phyloP scores from a whole-genome alignment of 2,888 invertebrate species.

The Stenolophus ochropezus region DNA sequence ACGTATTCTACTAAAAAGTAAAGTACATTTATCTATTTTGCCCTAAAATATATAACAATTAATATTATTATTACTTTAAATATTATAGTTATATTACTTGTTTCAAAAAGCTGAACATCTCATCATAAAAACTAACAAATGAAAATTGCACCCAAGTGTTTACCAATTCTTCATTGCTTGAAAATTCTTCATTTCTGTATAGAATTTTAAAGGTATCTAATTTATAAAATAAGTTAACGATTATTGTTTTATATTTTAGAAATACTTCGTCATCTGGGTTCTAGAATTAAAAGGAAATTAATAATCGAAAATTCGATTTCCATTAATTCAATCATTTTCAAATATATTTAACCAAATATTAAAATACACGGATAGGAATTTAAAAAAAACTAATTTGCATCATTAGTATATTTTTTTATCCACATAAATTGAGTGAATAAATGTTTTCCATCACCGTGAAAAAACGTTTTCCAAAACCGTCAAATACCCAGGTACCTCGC shows the following conservation, averaged over 20 bases:
- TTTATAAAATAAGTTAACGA: slow-evolving; percentile 66
- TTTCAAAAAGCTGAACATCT: slow-evolving; percentile 70
- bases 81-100: slow-evolving; percentile 67
- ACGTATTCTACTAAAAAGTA: slow-evolving; percentile 67
- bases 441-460: too few species aligned
- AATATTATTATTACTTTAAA: slow-evolving; percentile 2
- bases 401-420: too few species aligned
- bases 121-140: slow-evolving; percentile 70
- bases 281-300: background rate
- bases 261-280: slow-evolving; percentile 25
- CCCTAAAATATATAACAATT: slow-evolving; percentile 65
- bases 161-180: slow-evolving; percentile 64
- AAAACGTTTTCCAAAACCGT: too few species aligned
- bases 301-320: background rate
- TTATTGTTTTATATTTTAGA: slow-evolving; percentile 34
- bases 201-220: slow-evolving; percentile 72
- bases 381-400: too few species aligned
- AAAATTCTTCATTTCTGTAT: slow-evolving; percentile 63
- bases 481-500: too few species aligned
- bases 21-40: slow-evolving; percentile 67
- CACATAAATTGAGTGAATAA: too few species aligned
- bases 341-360: background rate
- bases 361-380: too few species aligned
- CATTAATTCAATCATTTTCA: background rate
- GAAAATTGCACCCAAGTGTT: slow-evolving; percentile 73